Conservation (phyloP, 2,888 invertebrate species). For the Megalurothrips usitatus region DNA sequence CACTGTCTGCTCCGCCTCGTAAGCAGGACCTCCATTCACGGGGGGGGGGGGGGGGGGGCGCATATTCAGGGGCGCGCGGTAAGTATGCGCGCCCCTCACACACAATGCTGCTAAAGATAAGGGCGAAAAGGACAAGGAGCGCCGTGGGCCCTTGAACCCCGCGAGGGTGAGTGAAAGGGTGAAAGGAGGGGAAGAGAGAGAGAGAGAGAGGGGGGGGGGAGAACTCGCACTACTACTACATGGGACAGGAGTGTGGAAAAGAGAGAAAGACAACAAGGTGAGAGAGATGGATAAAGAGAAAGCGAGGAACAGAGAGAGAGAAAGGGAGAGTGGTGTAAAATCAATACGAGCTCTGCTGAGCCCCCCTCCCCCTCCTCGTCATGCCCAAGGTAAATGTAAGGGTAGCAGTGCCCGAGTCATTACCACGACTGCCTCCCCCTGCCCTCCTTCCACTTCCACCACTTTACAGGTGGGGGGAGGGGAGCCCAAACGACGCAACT, state of each 20-base stretch:
- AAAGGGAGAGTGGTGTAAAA: not conserved
- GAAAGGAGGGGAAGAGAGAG: not conserved
- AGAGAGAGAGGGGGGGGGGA: not conserved
- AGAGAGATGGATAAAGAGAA: not conserved
- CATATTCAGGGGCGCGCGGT: not conserved
- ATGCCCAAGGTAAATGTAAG: conserved; percentile 20
- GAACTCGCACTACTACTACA: not conserved
- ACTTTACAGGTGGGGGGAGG: too few species aligned
- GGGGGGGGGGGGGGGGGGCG: not conserved
- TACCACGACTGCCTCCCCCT: not conserved
- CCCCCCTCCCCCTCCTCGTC: not conserved
- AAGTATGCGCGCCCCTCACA: not conserved
- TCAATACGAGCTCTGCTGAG: not conserved
- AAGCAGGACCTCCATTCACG: too few species aligned
- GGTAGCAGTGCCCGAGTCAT: not conserved
- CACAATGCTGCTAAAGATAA: not conserved
- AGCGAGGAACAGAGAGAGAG: conserved; percentile 2
- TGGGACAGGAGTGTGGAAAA: not conserved
- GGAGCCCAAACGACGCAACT: not conserved
- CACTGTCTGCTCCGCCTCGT: too few species aligned
- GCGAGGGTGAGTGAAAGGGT: not conserved
- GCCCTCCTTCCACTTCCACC: not conserved
- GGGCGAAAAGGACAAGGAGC: not conserved
- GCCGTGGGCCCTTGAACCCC: not conserved
- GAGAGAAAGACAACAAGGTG: not conserved